Percentiles rank a stretch among this genome's conserved stretches.
These are phyloP conservation scores for Theocolax elegans DNA, from an alignment of 1,140 invertebrate species.

Conservation along the genomic window DNA sequence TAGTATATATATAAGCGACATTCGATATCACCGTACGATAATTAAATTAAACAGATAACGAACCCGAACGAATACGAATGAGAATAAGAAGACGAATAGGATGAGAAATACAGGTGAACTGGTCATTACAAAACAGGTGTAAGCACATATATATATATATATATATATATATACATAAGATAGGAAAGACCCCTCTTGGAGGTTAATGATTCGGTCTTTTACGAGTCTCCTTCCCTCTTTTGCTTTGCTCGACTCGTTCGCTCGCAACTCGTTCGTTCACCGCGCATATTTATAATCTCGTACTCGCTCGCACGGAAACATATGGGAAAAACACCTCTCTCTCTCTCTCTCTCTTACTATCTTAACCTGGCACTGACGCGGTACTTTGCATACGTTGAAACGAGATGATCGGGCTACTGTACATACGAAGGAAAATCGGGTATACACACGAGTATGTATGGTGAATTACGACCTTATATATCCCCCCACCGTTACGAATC, in stretches of 20 bases:
- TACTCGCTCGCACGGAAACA: neutral
- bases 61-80: too few relatives aligned
- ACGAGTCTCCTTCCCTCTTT: constrained; percentile 32
- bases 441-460: too few relatives aligned
- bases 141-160: too few relatives aligned
- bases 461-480: constrained; percentile 25
- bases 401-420: too few relatives aligned
- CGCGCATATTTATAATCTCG: neutral
- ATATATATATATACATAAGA: too few relatives aligned
- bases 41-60: too few relatives aligned
- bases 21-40: too few relatives aligned
- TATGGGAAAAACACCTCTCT: constrained; percentile 11
- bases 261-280: neutral
- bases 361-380: too few relatives aligned
- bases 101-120: constrained; percentile 16
- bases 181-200: constrained; percentile 27
- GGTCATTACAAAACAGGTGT: constrained; percentile 47
- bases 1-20: too few relatives aligned
- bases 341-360: too few relatives aligned
- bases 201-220: constrained; percentile 52
- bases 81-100: neutral
- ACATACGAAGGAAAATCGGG: constrained; percentile 23
- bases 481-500: constrained; percentile 16
- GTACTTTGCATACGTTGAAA: too few relatives aligned
- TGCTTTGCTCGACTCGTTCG: constrained; percentile 5